These are phyloP conservation scores for Squalus acanthias DNA, from an alignment of 2,797 vertebrate genomes.

Conservation along the genomic window DNA sequence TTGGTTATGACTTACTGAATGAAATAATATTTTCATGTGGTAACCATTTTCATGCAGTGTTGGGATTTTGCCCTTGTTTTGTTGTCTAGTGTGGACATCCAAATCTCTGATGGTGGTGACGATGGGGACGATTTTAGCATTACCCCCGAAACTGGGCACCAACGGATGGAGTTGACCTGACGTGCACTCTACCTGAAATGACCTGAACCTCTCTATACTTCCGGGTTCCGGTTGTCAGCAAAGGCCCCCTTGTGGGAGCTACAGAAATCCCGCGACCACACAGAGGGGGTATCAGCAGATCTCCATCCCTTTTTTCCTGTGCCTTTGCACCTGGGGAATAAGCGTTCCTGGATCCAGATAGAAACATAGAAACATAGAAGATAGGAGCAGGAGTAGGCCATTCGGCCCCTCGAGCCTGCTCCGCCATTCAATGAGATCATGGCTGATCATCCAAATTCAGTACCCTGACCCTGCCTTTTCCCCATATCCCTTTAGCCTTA, in stretches of 20 bases:
- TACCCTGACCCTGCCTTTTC: too few relatives aligned
- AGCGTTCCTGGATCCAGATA: neutral
- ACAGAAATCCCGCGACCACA: neutral
- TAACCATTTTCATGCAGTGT: neutral
- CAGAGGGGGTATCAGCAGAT: neutral
- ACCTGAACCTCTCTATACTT: neutral
- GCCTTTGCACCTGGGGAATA: neutral
- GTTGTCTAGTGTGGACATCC: neutral
- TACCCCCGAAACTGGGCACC: neutral
- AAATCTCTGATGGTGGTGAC: neutral
- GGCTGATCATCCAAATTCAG: too few relatives aligned
- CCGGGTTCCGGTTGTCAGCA: neutral
- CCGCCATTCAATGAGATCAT: too few relatives aligned
- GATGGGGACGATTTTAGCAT: neutral
- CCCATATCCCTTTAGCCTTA: too few relatives aligned
- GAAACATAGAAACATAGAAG: too few relatives aligned
- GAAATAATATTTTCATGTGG: neutral
- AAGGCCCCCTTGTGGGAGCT: neutral
- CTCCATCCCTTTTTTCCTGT: neutral
- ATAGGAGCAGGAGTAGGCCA: too few relatives aligned
- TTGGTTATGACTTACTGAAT: neutral
- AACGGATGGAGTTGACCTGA: neutral
- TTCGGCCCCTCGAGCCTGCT: too few relatives aligned
- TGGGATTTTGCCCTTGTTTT: neutral
- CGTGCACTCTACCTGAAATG: neutral